phyloP scores from a whole-genome alignment of 2,113 vertebrate species.

The Upupa epops region DNA sequence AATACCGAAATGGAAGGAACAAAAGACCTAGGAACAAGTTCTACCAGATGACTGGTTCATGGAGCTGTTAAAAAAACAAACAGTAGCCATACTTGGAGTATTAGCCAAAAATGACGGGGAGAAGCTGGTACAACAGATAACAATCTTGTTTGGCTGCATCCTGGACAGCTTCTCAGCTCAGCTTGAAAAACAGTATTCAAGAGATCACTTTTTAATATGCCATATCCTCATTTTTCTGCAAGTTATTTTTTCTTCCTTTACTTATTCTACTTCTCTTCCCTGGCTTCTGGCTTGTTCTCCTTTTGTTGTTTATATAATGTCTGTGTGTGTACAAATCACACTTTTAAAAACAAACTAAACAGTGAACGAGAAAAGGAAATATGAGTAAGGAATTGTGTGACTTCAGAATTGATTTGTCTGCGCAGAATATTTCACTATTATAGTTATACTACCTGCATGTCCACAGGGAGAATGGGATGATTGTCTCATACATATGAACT shows the following conservation, averaged over 20 bases:
- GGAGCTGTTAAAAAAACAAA: constrained; percentile 38
- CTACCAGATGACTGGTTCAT: neutral
- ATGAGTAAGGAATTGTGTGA: neutral
- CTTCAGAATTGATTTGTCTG: neutral
- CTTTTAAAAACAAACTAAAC: neutral
- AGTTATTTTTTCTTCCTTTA: neutral
- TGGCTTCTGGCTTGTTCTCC: neutral
- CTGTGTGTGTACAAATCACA: neutral
- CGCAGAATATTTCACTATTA: neutral
- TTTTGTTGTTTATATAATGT: neutral
- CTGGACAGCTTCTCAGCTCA: constrained; percentile 67
- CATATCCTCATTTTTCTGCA: neutral
- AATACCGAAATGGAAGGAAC: constrained; percentile 6
- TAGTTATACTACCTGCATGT: neutral
- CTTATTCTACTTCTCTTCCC: neutral
- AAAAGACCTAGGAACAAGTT: constrained; percentile 32
- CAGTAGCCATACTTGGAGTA: constrained; percentile 29
- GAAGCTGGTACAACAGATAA: constrained; percentile 19
- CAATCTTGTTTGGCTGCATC: constrained; percentile 61
- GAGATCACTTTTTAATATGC: constrained; percentile 58
- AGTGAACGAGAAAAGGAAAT: neutral
- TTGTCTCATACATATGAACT: neutral
- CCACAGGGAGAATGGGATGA: neutral
- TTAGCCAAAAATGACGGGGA: constrained; percentile 41
- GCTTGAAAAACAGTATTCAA: constrained; percentile 58